Conservation (phyloP, 2,113 vertebrate genomes). For the Athene cunicularia region DNA sequence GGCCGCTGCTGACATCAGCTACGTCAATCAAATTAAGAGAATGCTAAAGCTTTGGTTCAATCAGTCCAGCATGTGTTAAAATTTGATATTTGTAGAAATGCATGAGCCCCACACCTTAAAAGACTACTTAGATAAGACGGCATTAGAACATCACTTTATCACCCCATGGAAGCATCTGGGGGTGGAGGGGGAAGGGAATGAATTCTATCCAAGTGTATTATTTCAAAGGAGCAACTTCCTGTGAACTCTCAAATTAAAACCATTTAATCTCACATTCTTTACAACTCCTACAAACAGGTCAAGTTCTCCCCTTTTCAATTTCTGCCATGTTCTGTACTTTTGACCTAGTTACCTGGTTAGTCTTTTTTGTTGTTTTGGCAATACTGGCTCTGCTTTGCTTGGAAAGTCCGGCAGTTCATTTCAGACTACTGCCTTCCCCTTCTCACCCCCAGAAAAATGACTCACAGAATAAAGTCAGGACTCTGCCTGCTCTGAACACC, state of each 20-base stretch:
- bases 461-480: not conserved
- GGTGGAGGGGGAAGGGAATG: too few relatives aligned
- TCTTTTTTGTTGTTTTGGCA: not conserved
- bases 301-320: not conserved
- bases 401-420: not conserved
- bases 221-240: not conserved
- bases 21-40: not conserved
- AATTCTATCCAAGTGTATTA: not conserved
- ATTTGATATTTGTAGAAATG: not conserved
- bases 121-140: not conserved
- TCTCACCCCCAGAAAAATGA: not conserved
- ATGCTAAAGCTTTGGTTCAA: not conserved
- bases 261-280: not conserved
- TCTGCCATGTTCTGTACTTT: not conserved
- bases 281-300: not conserved
- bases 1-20: not conserved
- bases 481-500: not conserved
- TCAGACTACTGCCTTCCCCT: not conserved
- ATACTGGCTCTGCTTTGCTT: not conserved
- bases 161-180: not conserved
- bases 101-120: not conserved
- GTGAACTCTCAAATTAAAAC: not conserved
- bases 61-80: not conserved
- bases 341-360: not conserved
- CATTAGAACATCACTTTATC: not conserved